Conservation (phyloP, 2,113 vertebrate genomes). For the Lepus timidus region DNA sequence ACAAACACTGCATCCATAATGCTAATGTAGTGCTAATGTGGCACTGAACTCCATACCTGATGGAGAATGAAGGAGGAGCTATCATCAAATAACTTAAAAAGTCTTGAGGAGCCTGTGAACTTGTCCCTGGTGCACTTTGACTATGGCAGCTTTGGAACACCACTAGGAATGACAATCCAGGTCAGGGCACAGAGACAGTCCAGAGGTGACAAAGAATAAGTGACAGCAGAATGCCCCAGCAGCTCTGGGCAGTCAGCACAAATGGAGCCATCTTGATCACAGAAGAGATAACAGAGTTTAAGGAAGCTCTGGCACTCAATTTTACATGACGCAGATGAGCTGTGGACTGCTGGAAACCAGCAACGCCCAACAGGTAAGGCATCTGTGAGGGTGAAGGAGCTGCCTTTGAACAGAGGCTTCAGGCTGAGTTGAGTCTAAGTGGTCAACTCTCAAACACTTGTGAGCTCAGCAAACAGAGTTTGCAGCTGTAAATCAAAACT, state of each 20-base stretch:
- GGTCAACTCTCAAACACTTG: background rate
- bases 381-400: constrained; percentile 22
- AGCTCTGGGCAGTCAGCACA: background rate
- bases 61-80: background rate
- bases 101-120: background rate
- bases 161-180: background rate
- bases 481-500: background rate
- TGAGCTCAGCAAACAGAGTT: constrained; percentile 21
- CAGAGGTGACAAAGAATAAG: background rate
- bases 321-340: constrained; percentile 9
- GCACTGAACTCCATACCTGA: background rate
- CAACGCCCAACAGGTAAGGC: background rate
- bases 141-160: background rate
- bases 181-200: too few relatives aligned
- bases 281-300: background rate
- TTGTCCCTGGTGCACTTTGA: background rate
- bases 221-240: background rate
- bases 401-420: constrained; percentile 22
- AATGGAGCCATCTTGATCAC: background rate
- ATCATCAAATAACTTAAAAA: background rate
- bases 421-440: background rate
- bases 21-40: background rate
- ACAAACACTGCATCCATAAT: background rate
- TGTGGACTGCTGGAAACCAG: background rate
- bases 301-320: background rate